Evolutionary conservation across 92 coral and sea anemone species (phyloP).

Genomic region (Parazoanthus atlanticus): DNA sequence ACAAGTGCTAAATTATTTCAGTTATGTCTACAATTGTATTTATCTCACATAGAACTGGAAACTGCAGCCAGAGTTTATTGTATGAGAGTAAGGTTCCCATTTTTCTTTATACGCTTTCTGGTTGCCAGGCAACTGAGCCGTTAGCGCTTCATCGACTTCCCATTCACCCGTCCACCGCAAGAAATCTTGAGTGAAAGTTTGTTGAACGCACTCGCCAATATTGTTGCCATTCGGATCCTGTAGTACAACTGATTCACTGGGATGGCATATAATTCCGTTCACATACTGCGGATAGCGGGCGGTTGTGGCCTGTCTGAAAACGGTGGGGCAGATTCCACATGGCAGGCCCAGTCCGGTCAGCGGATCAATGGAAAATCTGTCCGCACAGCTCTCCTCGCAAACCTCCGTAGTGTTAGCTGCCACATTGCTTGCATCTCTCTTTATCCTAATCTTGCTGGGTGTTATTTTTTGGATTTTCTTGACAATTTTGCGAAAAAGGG

Average conservation of each 20-base stretch:
- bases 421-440: not conserved
- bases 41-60: constrained; percentile 2
- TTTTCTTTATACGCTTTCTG: not conserved
- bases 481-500: not conserved
- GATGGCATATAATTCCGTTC: constrained; percentile 28
- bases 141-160: constrained; percentile 1
- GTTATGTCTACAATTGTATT: too few relatives aligned
- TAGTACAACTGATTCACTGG: constrained; percentile 8
- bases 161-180: constrained; percentile 33
- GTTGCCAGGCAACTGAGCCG: constrained; percentile 4
- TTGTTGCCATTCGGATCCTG: not conserved
- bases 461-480: not conserved
- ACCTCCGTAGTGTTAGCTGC: not conserved
- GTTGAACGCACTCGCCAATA: constrained; percentile 10
- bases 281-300: constrained; percentile 27
- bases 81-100: constrained; percentile 6
- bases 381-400: constrained; percentile 8
- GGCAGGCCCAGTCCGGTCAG: constrained; percentile 22
- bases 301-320: not conserved
- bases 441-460: not conserved
- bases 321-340: constrained; percentile 27
- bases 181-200: constrained; percentile 11
- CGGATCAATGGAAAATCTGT: not conserved
- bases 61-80: constrained; percentile 8
- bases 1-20: too few relatives aligned